A percentile compares a stretch with the other conserved stretches of the same genome.
phyloP scores from a whole-genome alignment of 2,888 invertebrate species.

The Tolmerus cingulatus region DNA sequence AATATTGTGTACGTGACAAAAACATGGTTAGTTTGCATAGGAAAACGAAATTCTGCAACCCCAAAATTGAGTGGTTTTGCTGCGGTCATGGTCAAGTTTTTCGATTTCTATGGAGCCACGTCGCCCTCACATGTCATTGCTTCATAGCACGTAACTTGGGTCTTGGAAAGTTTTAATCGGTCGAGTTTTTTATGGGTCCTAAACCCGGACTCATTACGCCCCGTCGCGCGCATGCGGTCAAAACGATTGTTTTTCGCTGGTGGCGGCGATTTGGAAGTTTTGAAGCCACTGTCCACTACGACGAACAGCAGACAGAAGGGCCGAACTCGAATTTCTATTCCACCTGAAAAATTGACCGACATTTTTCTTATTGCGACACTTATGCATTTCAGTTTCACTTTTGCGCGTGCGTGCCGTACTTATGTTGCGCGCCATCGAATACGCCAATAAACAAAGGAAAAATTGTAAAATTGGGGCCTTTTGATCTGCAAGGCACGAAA shows the following conservation, averaged over 20 bases:
- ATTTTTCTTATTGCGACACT: neutral
- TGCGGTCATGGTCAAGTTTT: neutral
- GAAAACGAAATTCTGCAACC: neutral
- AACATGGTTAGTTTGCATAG: neutral
- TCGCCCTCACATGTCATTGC: neutral
- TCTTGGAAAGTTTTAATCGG: neutral
- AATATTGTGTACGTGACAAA: neutral
- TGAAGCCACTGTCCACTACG: neutral
- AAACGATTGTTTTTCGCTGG: neutral
- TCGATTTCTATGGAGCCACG: neutral
- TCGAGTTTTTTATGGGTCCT: neutral
- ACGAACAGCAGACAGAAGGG: neutral
- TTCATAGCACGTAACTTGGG: neutral
- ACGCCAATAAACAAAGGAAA: neutral
- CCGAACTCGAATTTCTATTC: neutral
- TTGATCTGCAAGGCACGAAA: neutral
- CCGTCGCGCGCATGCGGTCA: neutral
- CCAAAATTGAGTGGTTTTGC: neutral
- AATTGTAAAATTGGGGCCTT: neutral
- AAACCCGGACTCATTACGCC: neutral
- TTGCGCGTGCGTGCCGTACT: neutral
- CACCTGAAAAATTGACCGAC: neutral
- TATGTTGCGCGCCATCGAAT: neutral
- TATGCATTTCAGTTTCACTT: neutral
- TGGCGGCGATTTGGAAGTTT: neutral